phyloP scores from a whole-genome alignment of 2,888 invertebrate genomes.

The Aspidiotus rigidus region DNA sequence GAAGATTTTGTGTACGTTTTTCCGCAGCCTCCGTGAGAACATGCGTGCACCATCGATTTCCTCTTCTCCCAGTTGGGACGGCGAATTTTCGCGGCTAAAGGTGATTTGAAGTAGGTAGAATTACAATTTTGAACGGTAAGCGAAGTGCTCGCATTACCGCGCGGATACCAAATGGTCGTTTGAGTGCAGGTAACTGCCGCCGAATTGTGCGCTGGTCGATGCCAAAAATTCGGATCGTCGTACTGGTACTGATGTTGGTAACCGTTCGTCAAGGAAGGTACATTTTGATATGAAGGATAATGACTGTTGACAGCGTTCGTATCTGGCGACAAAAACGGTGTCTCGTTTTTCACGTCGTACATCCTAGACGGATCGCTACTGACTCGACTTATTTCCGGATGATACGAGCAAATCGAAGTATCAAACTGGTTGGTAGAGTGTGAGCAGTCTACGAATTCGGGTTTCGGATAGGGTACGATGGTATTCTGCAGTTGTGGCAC shows the following conservation, averaged over 20 bases:
- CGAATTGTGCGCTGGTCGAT: background rate
- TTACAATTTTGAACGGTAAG: constrained; percentile 2
- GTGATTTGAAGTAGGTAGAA: constrained; percentile 8
- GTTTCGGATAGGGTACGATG: background rate
- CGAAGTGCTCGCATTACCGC: too few relatives aligned
- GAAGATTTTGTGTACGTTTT: constrained; percentile 56
- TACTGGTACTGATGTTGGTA: background rate
- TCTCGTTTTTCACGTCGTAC: background rate
- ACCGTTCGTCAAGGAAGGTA: background rate
- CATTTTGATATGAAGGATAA: background rate
- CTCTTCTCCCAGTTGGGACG: constrained; percentile 43
- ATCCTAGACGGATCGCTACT: background rate
- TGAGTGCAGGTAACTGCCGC: background rate
- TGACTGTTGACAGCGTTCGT: background rate
- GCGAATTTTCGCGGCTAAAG: constrained; percentile 10
- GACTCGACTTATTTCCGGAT: background rate
- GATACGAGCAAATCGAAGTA: background rate
- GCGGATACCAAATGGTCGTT: background rate
- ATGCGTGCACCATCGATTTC: constrained; percentile 48
- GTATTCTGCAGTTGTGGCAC: background rate
- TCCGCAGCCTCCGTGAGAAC: constrained; percentile 50
- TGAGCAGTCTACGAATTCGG: background rate
- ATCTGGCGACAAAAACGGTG: background rate
- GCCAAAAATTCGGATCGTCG: constrained; percentile 3
- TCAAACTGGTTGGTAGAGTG: background rate